phyloP scores from a whole-genome alignment of 1,140 invertebrate species.

The Adelges cooleyi region DNA sequence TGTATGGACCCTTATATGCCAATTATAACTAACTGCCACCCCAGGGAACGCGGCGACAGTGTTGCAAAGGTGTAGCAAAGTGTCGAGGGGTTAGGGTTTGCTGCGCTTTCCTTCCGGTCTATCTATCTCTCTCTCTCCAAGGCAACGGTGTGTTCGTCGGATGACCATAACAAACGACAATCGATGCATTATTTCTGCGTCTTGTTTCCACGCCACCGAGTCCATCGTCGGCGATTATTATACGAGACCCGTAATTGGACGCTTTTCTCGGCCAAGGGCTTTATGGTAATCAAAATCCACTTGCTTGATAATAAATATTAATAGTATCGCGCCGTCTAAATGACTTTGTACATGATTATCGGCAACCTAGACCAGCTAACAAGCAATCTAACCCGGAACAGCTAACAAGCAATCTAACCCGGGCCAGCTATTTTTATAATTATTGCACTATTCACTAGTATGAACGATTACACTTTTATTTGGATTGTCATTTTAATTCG shows the following conservation, averaged over 20 bases:
- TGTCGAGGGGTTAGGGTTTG: background rate
- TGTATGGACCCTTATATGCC: constrained; percentile 15
- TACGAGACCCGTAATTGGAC: constrained; percentile 4
- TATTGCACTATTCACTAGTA: too few species aligned
- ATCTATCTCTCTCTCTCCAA: too few species aligned
- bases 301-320: too few species aligned
- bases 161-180: constrained; percentile 25
- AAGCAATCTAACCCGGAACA: too few species aligned
- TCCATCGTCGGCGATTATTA: background rate
- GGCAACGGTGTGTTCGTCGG: background rate
- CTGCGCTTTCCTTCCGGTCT: background rate
- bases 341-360: too few species aligned
- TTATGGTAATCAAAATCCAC: constrained; percentile 14
- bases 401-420: too few species aligned
- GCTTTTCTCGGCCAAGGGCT: background rate
- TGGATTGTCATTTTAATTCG: too few species aligned
- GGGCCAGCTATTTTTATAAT: too few species aligned
- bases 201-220: background rate
- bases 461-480: too few species aligned
- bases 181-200: constrained; percentile 20
- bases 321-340: too few species aligned
- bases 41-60: background rate
- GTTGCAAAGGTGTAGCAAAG: too few species aligned
- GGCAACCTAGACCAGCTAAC: too few species aligned
- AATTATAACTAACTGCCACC: constrained; percentile 29